phyloP scores from a whole-genome alignment of 2,797 vertebrate genomes.

The Dendrocincla tyrannina region DNA sequence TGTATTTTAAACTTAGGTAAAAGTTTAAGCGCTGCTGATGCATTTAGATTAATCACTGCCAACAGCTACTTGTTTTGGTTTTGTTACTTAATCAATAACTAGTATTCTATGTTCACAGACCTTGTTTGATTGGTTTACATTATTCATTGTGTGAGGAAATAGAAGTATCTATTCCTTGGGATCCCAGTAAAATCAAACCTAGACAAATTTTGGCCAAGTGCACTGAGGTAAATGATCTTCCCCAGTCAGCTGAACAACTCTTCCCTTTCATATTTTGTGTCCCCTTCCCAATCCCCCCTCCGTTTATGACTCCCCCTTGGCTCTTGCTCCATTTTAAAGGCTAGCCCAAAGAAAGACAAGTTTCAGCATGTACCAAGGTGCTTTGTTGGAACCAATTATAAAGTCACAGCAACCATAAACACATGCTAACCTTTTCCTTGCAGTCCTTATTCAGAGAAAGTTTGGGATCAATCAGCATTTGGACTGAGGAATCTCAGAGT shows the following conservation, averaged over 20 bases:
- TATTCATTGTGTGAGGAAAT: constrained; percentile 28
- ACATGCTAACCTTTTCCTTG: neutral
- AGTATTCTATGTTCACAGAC: neutral
- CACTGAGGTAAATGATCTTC: neutral
- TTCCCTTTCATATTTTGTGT: neutral
- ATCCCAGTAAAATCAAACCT: constrained; percentile 1
- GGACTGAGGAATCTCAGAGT: neutral
- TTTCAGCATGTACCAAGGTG: neutral
- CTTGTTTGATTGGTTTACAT: neutral
- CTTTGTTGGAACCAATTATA: neutral
- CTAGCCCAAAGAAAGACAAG: neutral
- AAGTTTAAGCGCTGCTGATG: neutral
- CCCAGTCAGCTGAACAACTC: neutral
- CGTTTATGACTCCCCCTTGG: rapidly evolving
- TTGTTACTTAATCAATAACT: neutral
- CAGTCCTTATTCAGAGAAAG: neutral
- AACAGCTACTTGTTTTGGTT: neutral
- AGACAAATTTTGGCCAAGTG: neutral
- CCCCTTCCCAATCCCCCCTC: no score
- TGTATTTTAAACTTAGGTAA: neutral
- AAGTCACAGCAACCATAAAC: neutral
- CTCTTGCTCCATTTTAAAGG: neutral
- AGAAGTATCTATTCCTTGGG: neutral
- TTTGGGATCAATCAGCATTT: neutral
- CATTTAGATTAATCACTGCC: neutral